These are phyloP conservation scores for Cettia cetti DNA, from an alignment of 2,113 vertebrate genomes.

Conservation along the genomic window DNA sequence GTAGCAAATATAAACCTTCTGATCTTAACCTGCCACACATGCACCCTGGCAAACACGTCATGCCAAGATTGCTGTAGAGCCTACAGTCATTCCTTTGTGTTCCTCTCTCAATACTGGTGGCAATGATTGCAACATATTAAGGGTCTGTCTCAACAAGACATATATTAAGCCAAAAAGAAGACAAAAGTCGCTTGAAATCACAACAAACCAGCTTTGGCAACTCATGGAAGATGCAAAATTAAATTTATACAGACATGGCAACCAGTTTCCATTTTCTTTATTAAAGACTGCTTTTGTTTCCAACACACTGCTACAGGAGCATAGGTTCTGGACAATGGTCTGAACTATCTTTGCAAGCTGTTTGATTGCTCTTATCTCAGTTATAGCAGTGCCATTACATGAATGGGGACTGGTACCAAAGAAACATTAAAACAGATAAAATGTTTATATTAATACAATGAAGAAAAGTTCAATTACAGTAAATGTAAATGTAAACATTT, in stretches of 20 bases:
- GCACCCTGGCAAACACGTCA: neutral
- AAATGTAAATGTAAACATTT: neutral
- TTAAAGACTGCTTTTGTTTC: neutral
- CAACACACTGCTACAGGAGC: neutral
- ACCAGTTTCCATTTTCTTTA: neutral
- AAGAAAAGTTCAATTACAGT: neutral
- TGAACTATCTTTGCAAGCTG: neutral
- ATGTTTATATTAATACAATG: neutral
- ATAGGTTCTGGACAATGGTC: neutral
- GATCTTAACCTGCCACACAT: neutral
- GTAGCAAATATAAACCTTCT: neutral
- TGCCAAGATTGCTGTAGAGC: neutral
- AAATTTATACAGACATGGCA: neutral
- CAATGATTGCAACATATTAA: neutral
- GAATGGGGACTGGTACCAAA: neutral
- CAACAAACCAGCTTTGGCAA: neutral
- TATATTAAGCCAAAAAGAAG: neutral
- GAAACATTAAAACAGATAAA: neutral
- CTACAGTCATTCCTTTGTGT: neutral
- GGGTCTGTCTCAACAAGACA: neutral
- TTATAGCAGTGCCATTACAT: neutral
- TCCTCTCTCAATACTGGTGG: neutral
- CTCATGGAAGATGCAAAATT: neutral
- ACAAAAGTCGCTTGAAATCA: neutral
- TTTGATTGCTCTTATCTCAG: neutral